Evolutionary conservation across 64 coral and sea anemone species (phyloP), one percentile per base, ranked within the genome.

Genomic region (Montipora capricornis): DNA sequence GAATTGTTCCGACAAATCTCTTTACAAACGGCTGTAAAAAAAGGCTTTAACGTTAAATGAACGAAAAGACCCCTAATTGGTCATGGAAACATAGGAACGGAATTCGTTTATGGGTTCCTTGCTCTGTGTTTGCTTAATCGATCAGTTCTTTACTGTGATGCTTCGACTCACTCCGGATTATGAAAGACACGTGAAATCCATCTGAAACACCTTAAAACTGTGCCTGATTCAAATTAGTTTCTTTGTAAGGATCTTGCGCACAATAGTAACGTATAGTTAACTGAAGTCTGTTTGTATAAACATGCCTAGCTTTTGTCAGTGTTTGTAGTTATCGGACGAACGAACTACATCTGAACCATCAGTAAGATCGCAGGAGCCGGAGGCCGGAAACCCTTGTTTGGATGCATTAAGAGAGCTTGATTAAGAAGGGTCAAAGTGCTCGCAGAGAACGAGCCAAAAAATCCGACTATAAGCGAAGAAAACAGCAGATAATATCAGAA

Each of bases 21-120:
- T 86, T 86, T 86, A 73, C 82, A 86, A 62, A 86, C 48, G 44
- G 16, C 19, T 50, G 82, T 86, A 8, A 86, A 73, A 73, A 86
- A 73, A 45, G 47, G 71, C 64, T 86, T 86, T 86, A 50, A 70
- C 70, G 15, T 86, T 86, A 64, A 86, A 86, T 86, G 70, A 86
- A 73, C 16, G 67, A 46, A 86, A 19, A 61, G 44, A 17, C 19
- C 44, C 64, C 66, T 86, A 86, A 86, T 86, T 86, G 82, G 82
- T n/a, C 82, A 49, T 20, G 46, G 45, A 86, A 20, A n/a, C 19
- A 26, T 8, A 71, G 22, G n/a, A 86, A 67, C 62, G 62, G 45
- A 73, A 51, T 46, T 71, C 82, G 3, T 86, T 86, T 73, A 71
- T 71, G 66, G 9, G 16, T 71, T 86, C 47, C 71, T 51, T 71